Evolutionary conservation across 2,797 vertebrate genomes (phyloP).

Genomic region (Peromyscus nudipes): DNA sequence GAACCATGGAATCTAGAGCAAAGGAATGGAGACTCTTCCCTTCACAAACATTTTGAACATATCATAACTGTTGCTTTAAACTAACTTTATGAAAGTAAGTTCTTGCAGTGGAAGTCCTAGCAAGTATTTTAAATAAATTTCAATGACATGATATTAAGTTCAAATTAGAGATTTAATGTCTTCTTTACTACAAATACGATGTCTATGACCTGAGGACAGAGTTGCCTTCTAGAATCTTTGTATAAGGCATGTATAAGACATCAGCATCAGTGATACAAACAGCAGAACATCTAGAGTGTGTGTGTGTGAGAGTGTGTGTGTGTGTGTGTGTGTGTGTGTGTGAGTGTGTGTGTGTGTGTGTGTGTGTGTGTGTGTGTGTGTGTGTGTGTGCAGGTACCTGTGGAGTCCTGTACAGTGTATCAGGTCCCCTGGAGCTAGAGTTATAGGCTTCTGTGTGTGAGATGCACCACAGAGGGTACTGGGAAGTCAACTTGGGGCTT

Average conservation of each 20-base stretch:
- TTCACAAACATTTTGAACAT: conserved; percentile 3
- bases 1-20: neutral
- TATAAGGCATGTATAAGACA: conserved; percentile 98
- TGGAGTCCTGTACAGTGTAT: neutral
- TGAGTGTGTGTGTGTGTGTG: neutral
- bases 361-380: neutral
- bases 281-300: conserved; percentile 91
- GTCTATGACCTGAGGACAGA: conserved; percentile 97
- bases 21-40: neutral
- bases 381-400: neutral
- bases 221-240: conserved; percentile 97
- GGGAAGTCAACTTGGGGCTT: neutral
- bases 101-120: conserved; percentile 74
- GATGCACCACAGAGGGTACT: neutral
- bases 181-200: conserved; percentile 97
- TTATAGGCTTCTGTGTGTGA: neutral
- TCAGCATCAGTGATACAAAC: conserved; percentile 96
- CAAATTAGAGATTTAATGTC: conserved; percentile 92
- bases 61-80: conserved; percentile 71
- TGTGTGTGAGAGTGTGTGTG: neutral
- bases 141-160: conserved; percentile 69
- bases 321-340: neutral
- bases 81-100: conserved; percentile 75
- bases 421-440: neutral
- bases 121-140: conserved; percentile 77